Evolutionary conservation across 2,797 vertebrate species (phyloP).

Genomic region (Dipus sagitta): DNA sequence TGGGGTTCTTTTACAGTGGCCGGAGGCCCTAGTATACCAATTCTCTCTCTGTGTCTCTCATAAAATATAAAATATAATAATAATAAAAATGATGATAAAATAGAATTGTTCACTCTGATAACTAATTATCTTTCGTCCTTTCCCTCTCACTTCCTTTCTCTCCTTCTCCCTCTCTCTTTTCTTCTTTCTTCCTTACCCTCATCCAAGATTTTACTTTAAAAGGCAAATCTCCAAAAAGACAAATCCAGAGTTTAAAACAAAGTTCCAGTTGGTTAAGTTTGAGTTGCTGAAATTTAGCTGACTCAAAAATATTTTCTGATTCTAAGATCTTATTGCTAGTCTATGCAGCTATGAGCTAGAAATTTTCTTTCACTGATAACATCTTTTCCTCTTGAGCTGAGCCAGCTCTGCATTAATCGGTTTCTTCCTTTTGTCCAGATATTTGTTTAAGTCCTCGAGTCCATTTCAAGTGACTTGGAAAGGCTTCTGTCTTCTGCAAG

Average conservation of each 20-base stretch:
- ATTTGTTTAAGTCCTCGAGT: constrained; percentile 18
- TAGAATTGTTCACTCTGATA: constrained; percentile 51
- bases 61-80: no score
- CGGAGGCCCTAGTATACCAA: no score
- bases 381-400: not conserved
- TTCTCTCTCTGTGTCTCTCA: no score
- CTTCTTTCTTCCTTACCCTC: not conserved
- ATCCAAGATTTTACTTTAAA: constrained; percentile 60
- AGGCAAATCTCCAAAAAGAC: constrained; percentile 47
- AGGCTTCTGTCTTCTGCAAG: not conserved
- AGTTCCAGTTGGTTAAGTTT: constrained; percentile 45
- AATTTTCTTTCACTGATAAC: constrained; percentile 20
- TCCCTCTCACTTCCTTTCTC: not conserved
- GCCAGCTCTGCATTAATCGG: not conserved
- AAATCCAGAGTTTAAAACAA: constrained; percentile 66
- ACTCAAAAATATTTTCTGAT: constrained; percentile 42
- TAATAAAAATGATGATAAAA: constrained; percentile 20
- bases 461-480: not conserved
- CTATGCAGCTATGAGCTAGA: not conserved
- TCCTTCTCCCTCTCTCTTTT: not conserved
- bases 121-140: not conserved
- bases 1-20: no score
- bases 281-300: constrained; percentile 17
- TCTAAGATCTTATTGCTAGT: constrained; percentile 35
- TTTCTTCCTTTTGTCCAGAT: not conserved